Conservation (phyloP, 1,140 invertebrate species). For the Meloidogyne floridensis region DNA sequence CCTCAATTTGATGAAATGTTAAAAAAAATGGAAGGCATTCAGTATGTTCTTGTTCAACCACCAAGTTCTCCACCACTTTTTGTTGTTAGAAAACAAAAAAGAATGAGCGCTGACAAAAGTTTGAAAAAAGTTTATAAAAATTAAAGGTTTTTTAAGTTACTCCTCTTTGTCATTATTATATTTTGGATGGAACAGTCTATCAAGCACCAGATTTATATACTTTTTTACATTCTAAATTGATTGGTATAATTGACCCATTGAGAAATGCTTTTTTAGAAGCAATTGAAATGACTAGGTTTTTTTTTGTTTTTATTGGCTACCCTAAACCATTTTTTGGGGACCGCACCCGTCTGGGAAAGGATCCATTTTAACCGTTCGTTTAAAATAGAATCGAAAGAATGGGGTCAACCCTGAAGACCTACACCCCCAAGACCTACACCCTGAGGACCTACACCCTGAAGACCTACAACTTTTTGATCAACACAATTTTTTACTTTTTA, state of each 20-base stretch:
- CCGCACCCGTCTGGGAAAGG: too few relatives aligned
- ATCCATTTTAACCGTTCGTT: too few relatives aligned
- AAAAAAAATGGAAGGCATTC: slow-evolving; percentile 83
- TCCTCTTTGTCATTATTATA: slow-evolving; percentile 92
- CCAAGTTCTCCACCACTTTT: slow-evolving; percentile 86
- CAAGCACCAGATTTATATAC: slow-evolving; percentile 93
- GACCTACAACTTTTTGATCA: too few relatives aligned
- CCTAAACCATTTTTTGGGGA: too few relatives aligned
- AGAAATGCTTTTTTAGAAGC: slow-evolving; percentile 43
- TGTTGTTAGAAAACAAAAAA: slow-evolving; percentile 86
- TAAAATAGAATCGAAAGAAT: too few relatives aligned
- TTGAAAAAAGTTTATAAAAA: neutral
- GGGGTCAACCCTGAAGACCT: too few relatives aligned
- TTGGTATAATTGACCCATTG: slow-evolving; percentile 69
- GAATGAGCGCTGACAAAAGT: slow-evolving; percentile 36
- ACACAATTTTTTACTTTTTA: too few relatives aligned
- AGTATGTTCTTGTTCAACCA: slow-evolving; percentile 89
- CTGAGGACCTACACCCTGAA: too few relatives aligned
- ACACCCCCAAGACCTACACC: too few relatives aligned
- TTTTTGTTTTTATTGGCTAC: neutral
- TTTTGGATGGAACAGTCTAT: slow-evolving; percentile 92
- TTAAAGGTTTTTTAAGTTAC: slow-evolving; percentile 68
- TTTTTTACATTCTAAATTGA: slow-evolving; percentile 84
- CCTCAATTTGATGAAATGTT: slow-evolving; percentile 61
- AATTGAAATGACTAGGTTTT: slow-evolving; percentile 25